Base-by-base conservation (phyloP, 2,888 invertebrate genomes). In the Drosophila neotestacea region DNA sequence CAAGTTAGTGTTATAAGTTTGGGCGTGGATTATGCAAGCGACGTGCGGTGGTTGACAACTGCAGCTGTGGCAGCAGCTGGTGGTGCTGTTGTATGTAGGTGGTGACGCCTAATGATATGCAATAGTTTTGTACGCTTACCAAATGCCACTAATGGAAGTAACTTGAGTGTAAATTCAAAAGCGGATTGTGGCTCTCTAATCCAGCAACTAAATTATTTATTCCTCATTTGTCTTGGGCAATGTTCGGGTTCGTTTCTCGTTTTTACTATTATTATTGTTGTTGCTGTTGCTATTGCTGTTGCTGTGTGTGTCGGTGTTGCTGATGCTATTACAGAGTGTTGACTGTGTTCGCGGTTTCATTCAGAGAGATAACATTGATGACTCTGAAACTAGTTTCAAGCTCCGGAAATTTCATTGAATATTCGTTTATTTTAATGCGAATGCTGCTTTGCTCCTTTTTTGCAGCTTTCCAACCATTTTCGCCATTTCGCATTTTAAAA, bases 91-190 rank as follows among this genome's bases (percentile, higher is more conserved):
- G 48, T 2, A 16, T 34, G 48, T 2, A 16, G 10, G 50, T 61
- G 59, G 61, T 58, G 52, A 60, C 70, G 69, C 73, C 85, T 87
- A 86, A 86, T 86, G 89, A 86, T 88, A 86, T 86, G 85, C 89
- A 85, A 80, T 87, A 82, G 85, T 77, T 73, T 69, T 68, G 60
- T 46, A 28, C 56, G 70, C 67, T 48, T 34, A 52, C 48, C 65
- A 81, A 77, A 70, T 71, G 77, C 79, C 83, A 77, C 86, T 88
- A 86, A 89, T 89, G 86, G 86, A 76, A 81, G 76, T 56, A 77
- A 86, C 89, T 86, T 89, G 83, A 83, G 89, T 85, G 89, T 86
- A 83, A 86, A 86, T 83, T 88, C 85, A 70, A 76, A 89, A 81
- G 79, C 89, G 88, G 89, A 86, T 86, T 89, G 88, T 64, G 88